Conservation (phyloP, 2,888 invertebrate species). For the Dioctria rufipes region DNA sequence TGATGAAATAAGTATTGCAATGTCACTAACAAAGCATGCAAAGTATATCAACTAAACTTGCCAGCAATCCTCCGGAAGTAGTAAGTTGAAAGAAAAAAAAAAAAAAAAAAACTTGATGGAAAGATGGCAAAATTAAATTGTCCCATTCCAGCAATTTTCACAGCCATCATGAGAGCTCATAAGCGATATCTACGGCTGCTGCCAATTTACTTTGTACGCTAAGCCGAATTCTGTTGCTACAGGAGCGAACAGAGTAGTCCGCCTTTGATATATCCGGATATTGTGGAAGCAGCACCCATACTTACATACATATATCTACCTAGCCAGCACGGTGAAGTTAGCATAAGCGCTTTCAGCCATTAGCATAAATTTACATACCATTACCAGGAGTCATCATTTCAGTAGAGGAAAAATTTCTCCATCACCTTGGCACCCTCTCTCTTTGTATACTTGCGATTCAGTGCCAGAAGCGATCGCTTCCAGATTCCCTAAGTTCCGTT, state of each 20-base stretch:
- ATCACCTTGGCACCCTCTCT: neutral
- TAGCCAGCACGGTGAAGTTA: conserved; percentile 13
- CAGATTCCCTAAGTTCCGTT: conserved; percentile 16
- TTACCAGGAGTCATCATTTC: conserved; percentile 50
- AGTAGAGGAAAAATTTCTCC: conserved; percentile 11
- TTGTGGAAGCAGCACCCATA: conserved; percentile 22
- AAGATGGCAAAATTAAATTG: conserved; percentile 52
- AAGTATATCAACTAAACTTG: neutral
- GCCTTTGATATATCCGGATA: conserved; percentile 29
- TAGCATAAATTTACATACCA: conserved; percentile 56
- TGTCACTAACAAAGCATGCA: too few relatives aligned
- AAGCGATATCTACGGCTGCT: conserved; percentile 47
- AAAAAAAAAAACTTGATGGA: conserved; percentile 21
- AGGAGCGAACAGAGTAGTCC: neutral
- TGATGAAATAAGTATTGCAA: too few relatives aligned
- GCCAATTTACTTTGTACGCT: conserved; percentile 20
- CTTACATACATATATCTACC: too few relatives aligned
- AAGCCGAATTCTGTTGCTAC: conserved; percentile 1
- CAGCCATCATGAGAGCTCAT: conserved; percentile 52
- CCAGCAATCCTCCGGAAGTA: neutral
- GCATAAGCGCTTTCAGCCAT: conserved; percentile 53
- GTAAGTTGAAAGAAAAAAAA: neutral
- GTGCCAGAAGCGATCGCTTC: conserved; percentile 8
- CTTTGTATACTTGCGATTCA: neutral
- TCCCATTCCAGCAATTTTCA: conserved; percentile 54